Evolutionary conservation across 2,113 vertebrate species (phyloP).

Genomic region (Bungarus multicinctus): DNA sequence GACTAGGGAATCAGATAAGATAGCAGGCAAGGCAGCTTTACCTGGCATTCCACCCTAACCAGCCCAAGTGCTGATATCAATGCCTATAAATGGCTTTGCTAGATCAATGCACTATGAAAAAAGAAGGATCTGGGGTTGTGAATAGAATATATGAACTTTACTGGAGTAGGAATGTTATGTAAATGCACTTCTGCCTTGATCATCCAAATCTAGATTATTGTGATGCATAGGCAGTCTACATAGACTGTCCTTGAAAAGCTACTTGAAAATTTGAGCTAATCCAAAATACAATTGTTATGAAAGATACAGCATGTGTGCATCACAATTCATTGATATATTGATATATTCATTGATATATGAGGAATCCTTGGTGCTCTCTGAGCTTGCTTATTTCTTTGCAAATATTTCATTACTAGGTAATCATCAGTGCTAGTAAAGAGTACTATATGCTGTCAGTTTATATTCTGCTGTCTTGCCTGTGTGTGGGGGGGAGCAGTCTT

Average conservation of each 20-base stretch:
- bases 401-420: too few species aligned
- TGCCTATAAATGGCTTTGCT: background rate
- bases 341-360: background rate
- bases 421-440: too few species aligned
- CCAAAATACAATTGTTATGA: background rate
- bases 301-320: background rate
- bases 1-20: background rate
- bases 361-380: too few species aligned
- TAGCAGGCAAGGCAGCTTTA: background rate
- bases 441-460: too few species aligned
- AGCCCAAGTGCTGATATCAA: background rate
- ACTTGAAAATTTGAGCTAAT: background rate
- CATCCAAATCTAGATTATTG: background rate
- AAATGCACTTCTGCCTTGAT: background rate
- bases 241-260: background rate
- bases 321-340: background rate
- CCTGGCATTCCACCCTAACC: background rate
- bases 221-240: background rate
- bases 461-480: too few species aligned
- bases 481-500: too few species aligned
- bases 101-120: background rate
- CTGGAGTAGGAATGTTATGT: background rate
- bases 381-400: too few species aligned
- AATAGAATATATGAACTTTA: background rate
- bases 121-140: background rate